A percentile compares a stretch with the other conserved stretches of the same genome.
phyloP scores from a whole-genome alignment of 2,113 vertebrate species.

The Syngnathus typhle region DNA sequence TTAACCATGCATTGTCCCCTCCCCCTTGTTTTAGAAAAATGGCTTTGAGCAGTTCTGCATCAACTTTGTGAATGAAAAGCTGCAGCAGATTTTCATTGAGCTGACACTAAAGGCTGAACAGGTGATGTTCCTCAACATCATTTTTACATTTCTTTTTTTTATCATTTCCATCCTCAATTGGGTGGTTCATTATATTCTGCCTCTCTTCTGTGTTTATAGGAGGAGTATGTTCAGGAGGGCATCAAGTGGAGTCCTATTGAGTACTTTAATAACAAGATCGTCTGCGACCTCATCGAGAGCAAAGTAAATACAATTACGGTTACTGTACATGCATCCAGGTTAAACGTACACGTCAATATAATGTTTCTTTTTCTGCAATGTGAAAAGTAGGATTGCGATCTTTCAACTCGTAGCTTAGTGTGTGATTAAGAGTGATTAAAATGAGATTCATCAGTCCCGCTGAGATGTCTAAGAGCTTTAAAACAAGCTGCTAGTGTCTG shows the following conservation, averaged over 20 bases:
- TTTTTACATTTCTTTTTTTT: background rate
- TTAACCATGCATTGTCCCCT: slow-evolving; percentile 11
- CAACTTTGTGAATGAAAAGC: slow-evolving; percentile 98
- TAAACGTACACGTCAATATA: no score
- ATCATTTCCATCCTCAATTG: background rate
- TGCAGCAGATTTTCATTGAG: slow-evolving; percentile 98
- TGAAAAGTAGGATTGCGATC: background rate
- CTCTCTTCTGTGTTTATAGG: slow-evolving; percentile 63
- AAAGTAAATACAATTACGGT: slow-evolving; percentile 73
- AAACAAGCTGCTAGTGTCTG: slow-evolving; percentile 28
- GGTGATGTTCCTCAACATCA: slow-evolving; percentile 65
- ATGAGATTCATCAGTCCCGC: slow-evolving; percentile 13
- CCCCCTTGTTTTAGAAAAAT: slow-evolving; percentile 81
- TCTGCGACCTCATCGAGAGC: slow-evolving; percentile 94
- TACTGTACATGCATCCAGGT: no score
- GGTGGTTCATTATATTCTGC: slow-evolving; percentile 6
- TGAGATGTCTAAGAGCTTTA: slow-evolving; percentile 44
- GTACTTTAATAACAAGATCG: slow-evolving; percentile 95
- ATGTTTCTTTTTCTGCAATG: background rate
- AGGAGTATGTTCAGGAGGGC: slow-evolving; percentile 93
- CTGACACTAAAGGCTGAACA: slow-evolving; percentile 95
- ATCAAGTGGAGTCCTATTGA: slow-evolving; percentile 90
- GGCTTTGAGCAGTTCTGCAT: slow-evolving; percentile 99
- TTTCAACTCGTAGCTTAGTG: background rate
- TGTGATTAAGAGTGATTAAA: background rate